phyloP scores from a whole-genome alignment of 2,113 vertebrate genomes.

The Podocnemis expansa region DNA sequence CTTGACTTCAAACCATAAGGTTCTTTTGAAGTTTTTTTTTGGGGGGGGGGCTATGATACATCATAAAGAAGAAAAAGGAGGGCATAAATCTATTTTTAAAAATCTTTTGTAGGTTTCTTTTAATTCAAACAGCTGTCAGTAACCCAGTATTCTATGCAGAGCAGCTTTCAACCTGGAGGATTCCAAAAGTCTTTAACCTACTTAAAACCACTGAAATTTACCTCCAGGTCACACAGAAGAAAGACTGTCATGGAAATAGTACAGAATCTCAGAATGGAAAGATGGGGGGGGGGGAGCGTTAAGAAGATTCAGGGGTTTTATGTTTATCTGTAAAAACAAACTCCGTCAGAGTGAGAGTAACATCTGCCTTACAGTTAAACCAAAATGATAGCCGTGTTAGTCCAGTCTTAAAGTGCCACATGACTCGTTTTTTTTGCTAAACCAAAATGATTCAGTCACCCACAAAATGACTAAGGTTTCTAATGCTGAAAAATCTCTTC shows the following conservation, averaged over 20 bases:
- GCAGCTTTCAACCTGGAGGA: neutral
- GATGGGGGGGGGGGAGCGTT: neutral
- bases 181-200: neutral
- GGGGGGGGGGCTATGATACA: neutral
- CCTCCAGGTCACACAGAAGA: neutral
- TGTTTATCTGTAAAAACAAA: neutral
- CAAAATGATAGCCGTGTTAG: too few relatives aligned
- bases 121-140: neutral
- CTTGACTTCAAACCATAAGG: neutral
- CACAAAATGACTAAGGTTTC: neutral
- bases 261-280: neutral
- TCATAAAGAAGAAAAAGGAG: accelerated
- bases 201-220: neutral
- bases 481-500: neutral
- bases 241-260: neutral
- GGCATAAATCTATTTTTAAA: neutral
- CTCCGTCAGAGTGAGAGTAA: neutral
- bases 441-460: neutral
- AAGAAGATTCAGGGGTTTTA: neutral
- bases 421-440: too few relatives aligned
- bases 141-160: neutral
- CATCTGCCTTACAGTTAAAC: neutral
- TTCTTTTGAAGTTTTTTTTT: neutral
- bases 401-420: too few relatives aligned
- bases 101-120: neutral